Evolutionary conservation across 2,797 vertebrate genomes (phyloP), one percentile per base, ranked within the genome.

Genomic region (Chelidonichthys spinosus): DNA sequence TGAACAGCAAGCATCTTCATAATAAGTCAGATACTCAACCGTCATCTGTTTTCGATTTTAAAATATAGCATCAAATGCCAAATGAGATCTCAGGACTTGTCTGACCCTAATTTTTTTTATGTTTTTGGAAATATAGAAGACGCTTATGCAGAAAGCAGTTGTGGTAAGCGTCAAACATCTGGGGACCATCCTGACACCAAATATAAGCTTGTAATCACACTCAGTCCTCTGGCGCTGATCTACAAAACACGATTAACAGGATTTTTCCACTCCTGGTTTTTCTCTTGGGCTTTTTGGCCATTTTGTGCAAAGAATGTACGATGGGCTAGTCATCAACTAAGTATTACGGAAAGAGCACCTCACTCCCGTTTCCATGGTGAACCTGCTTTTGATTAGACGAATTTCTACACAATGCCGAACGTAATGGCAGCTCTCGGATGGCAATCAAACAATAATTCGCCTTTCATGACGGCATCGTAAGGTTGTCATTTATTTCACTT

Each of bases 401-500:
- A 18, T 69, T 69, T 74, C 42, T 42, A 35, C 72, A 78, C 67
- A 67, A 79, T 66, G 82, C 25, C 61, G 65, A 85, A 82, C 69
- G 25, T 60, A 75, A 74, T 7, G 56, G 71, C 81, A 69, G 52
- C 11, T 74, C 68, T 82, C 71, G 63, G 74, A 74, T 5, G 55
- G 69, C 64, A 70, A 79, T 75, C 74, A 79, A 83, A 85, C 56
- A 83, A 66, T 42, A 82, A 63, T 61, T 35, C 42, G 65, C 77
- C 65, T 36, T n/a, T 11, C 78, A 67, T 53, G 69, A 81, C 62
- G 36, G 54, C 73, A 79, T 82, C 63, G 74, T 61, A 42, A 79
- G 71, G 79, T 81, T 83, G 81, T 82, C 73, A 25, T 94, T 93
- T 92, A 91, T 92, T 93, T 91, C 76, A 63, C 69, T 83, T 85